These are phyloP conservation scores for Conus betulinus DNA, from an alignment of 1,140 invertebrate species.

Conservation along the genomic window DNA sequence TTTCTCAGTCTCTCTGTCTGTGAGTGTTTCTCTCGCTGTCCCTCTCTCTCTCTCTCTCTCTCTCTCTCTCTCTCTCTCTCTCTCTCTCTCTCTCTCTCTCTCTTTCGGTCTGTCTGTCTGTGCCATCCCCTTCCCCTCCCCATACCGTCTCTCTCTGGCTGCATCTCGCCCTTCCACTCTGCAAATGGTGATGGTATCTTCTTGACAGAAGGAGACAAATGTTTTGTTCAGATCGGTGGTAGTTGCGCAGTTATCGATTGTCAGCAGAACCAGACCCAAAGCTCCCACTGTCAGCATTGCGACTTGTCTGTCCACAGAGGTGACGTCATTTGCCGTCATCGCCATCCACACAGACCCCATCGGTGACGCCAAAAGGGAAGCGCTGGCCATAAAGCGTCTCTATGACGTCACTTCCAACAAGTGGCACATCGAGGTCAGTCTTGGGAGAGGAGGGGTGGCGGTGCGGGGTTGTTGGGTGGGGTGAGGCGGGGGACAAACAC, in stretches of 20 bases:
- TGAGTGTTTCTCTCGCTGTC: not conserved
- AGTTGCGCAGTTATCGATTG: too few relatives aligned
- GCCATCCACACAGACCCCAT: constrained; percentile 22
- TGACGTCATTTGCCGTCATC: constrained; percentile 2
- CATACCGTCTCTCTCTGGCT: not conserved
- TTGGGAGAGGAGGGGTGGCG: not conserved
- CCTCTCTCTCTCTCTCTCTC: not conserved
- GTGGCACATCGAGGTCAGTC: not conserved
- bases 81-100: not conserved
- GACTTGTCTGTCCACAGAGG: not conserved
- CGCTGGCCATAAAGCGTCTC: not conserved
- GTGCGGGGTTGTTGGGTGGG: too few relatives aligned
- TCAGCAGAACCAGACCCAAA: too few relatives aligned
- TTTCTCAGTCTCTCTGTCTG: not conserved
- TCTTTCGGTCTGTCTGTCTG: not conserved
- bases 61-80: not conserved
- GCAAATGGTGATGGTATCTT: too few relatives aligned
- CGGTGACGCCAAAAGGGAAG: constrained; percentile 1
- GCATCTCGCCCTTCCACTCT: too few relatives aligned
- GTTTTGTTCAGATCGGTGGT: too few relatives aligned
- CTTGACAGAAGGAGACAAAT: too few relatives aligned
- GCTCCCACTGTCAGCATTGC: too few relatives aligned
- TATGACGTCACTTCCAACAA: not conserved
- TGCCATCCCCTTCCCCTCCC: not conserved
- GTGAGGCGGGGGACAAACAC: too few relatives aligned